Evolutionary conservation across 2,888 invertebrate species (phyloP).

Genomic region (Cyclophora punctaria): DNA sequence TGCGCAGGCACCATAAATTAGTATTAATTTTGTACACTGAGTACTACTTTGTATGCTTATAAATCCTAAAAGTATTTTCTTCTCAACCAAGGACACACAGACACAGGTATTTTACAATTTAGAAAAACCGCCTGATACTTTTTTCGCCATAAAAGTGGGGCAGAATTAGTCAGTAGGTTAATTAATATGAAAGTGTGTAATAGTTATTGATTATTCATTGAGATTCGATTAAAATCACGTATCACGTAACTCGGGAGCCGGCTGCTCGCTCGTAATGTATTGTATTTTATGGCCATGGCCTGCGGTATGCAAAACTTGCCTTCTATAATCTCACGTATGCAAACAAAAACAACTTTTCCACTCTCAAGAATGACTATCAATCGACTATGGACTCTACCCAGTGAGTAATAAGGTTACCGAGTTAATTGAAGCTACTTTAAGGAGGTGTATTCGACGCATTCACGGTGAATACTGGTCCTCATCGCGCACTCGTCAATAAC

Average conservation of each 20-base stretch:
- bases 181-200: slow-evolving; percentile 41
- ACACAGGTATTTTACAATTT: slow-evolving; percentile 6
- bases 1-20: too few relatives aligned
- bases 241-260: slow-evolving; percentile 65
- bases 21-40: too few relatives aligned
- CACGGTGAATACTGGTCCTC: slow-evolving; percentile 42
- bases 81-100: too few relatives aligned
- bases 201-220: slow-evolving; percentile 40
- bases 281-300: slow-evolving; percentile 63
- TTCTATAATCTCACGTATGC: slow-evolving; percentile 56
- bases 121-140: slow-evolving; percentile 12
- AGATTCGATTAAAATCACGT: slow-evolving; percentile 45
- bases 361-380: slow-evolving; percentile 14
- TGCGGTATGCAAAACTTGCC: slow-evolving; percentile 65
- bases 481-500: slow-evolving; percentile 42
- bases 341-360: slow-evolving; percentile 40
- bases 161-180: slow-evolving; percentile 26
- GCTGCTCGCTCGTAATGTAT: slow-evolving; percentile 56
- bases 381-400: slow-evolving; percentile 25
- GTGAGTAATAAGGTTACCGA: slow-evolving; percentile 10
- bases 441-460: slow-evolving; percentile 21
- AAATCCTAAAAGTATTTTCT: too few relatives aligned
- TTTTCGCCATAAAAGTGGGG: slow-evolving; percentile 2
- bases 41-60: too few relatives aligned
- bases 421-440: background rate